Conservation (phyloP, 2,113 vertebrate genomes). For the Castor canadensis region DNA sequence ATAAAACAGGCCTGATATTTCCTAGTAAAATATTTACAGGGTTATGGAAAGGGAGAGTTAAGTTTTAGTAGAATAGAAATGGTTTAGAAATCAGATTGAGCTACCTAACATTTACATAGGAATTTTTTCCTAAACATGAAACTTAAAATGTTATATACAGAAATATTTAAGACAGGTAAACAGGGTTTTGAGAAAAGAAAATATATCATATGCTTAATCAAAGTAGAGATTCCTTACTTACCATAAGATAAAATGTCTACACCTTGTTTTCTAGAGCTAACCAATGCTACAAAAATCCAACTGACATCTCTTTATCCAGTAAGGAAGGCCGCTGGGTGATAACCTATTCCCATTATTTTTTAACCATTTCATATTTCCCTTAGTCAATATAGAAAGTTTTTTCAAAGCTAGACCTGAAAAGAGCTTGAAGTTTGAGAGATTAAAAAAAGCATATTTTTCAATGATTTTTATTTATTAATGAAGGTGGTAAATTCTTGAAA, state of each 20-base stretch:
- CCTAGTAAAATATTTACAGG: neutral
- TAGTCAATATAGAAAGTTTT: neutral
- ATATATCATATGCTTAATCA: neutral
- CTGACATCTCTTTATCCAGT: neutral
- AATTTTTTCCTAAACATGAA: neutral
- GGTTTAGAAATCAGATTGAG: neutral
- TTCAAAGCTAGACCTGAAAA: neutral
- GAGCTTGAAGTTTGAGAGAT: neutral
- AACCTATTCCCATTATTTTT: neutral
- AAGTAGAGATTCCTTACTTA: neutral
- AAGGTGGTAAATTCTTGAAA: neutral
- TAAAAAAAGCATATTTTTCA: neutral
- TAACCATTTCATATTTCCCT: neutral
- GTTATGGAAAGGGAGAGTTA: slow-evolving; percentile 38
- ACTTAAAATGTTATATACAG: neutral
- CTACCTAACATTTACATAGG: neutral
- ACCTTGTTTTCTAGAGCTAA: neutral
- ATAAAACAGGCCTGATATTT: slow-evolving; percentile 10
- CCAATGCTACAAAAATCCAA: neutral
- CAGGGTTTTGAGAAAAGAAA: neutral
- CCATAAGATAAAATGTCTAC: neutral
- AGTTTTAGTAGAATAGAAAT: neutral
- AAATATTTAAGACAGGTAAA: neutral
- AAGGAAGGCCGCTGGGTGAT: neutral
- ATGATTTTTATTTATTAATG: slow-evolving; percentile 12